Evolutionary conservation across 2,797 vertebrate species (phyloP).

Genomic region (Anableps anableps): DNA sequence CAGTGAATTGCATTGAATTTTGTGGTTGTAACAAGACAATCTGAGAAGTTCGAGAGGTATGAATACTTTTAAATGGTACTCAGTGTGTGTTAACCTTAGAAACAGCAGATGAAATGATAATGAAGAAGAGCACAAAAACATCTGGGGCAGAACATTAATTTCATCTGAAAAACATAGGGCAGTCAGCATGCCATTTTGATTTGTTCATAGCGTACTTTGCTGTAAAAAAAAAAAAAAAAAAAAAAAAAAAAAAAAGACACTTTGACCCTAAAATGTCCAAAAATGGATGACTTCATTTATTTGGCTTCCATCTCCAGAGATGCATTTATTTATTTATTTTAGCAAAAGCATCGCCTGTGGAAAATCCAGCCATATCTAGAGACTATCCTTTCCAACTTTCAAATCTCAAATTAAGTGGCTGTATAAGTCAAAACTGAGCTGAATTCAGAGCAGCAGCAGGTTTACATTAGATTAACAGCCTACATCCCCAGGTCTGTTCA

Average conservation of each 20-base stretch:
- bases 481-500: conserved; percentile 50
- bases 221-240: neutral
- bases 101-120: conserved; percentile 10
- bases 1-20: neutral
- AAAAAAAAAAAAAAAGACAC: neutral
- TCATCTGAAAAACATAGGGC: conserved; percentile 12
- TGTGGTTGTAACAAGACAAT: neutral
- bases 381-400: conserved; percentile 48
- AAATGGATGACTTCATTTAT: conserved; percentile 38
- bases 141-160: conserved; percentile 22
- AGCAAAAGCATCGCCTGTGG: conserved; percentile 37
- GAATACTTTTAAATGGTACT: neutral
- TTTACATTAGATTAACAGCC: conserved; percentile 55
- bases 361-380: conserved; percentile 23
- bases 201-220: neutral
- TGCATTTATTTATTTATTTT: conserved; percentile 22
- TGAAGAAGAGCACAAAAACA: conserved; percentile 17
- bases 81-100: conserved; percentile 10
- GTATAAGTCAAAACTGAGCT: conserved; percentile 18
- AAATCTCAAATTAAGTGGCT: conserved; percentile 5
- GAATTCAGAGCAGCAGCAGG: conserved; percentile 14
- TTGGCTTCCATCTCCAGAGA: conserved; percentile 36
- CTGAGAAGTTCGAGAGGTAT: neutral
- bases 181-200: neutral
- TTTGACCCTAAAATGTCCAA: neutral